Evolutionary conservation across 2,888 invertebrate species (phyloP).

Genomic region (Hydroisotoma schaefferi): DNA sequence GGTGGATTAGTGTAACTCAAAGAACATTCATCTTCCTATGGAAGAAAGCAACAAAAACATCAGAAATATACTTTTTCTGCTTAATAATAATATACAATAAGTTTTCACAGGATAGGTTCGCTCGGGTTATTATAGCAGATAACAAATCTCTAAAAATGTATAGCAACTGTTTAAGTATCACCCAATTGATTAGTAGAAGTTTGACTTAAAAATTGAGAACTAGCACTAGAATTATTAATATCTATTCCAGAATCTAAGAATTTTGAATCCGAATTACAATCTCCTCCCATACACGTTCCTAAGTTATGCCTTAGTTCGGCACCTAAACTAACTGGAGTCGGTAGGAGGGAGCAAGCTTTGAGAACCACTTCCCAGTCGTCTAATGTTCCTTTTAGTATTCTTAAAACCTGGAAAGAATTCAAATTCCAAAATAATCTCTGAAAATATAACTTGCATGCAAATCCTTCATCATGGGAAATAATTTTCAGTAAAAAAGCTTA

Average conservation of each 20-base stretch:
- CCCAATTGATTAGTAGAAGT: conserved; percentile 1
- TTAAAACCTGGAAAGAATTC: conserved; percentile 15
- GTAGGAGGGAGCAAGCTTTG: conserved; percentile 6
- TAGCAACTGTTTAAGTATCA: conserved; percentile 1
- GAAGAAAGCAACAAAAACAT: too few species aligned
- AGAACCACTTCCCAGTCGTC: conserved; percentile 21
- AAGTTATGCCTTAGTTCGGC: background rate
- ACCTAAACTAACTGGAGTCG: background rate
- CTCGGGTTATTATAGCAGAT: too few species aligned
- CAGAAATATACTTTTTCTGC: too few species aligned
- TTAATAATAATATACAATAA: too few species aligned
- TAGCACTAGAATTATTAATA: conserved; percentile 42
- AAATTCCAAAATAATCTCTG: too few species aligned
- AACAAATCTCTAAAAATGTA: too few species aligned
- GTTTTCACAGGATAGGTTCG: too few species aligned
- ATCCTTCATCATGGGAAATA: background rate
- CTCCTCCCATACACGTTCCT: conserved; percentile 5
- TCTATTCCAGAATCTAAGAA: conserved; percentile 45
- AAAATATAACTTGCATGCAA: too few species aligned
- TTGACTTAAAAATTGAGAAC: conserved; percentile 17
- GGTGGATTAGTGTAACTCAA: too few species aligned
- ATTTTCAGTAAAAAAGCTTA: conserved; percentile 12
- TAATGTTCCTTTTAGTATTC: conserved; percentile 13
- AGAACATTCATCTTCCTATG: too few species aligned
- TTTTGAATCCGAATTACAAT: conserved; percentile 7